Base-by-base conservation (phyloP, 2,113 vertebrate species). In the Calidris pugnax region DNA sequence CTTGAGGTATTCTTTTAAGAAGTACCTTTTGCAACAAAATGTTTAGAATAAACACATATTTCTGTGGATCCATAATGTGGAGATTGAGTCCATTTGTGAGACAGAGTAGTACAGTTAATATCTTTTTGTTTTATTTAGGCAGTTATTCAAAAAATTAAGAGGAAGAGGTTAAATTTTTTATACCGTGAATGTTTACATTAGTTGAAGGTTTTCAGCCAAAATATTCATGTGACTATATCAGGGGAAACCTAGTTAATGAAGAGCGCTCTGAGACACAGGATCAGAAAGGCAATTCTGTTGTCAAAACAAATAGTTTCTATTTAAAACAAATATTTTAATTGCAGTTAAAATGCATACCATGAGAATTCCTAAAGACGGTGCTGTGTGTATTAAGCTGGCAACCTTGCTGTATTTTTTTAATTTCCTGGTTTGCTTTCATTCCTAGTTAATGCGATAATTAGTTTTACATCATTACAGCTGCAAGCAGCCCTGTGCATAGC, bases 401-500 rank as follows among this genome's bases (percentile, higher is more conserved):
- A 45, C 23, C n/a, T 75, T 60, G 14, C 55, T 93, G 26, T 74
- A 60, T 93, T 86, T 93, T 55, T 55, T 90, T 0, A 57, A 48
- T 92, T 75, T 93, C 47, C 78, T 92, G 79, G 77, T 90, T 81
- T 93, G 66, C 43, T 89, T 87, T 87, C 69, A n/a, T 93, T 93
- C 80, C 66, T 87, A 35, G 64, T 85, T 96, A 85, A 92, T 75
- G 43, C 1, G 5, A 50, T 88, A 74, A 89, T 93, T 84, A 73
- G 39, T 50, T 85, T 64, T 79, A 91, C 62, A 85, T 90, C 21
- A 33, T 85, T 86, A 55, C 33, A 71, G 47, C 59, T 93, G 41
- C 45, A 53, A 89, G 50, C 57, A 92, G 73, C 62, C 57, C 66
- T 24, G 17, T 85, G 68, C 60, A 18, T 28, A 68, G 73, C 43